Percentiles rank a stretch among this genome's conserved stretches.
These are phyloP conservation scores for Numenius phaeopus DNA, from an alignment of 2,797 vertebrate species.

Conservation along the genomic window DNA sequence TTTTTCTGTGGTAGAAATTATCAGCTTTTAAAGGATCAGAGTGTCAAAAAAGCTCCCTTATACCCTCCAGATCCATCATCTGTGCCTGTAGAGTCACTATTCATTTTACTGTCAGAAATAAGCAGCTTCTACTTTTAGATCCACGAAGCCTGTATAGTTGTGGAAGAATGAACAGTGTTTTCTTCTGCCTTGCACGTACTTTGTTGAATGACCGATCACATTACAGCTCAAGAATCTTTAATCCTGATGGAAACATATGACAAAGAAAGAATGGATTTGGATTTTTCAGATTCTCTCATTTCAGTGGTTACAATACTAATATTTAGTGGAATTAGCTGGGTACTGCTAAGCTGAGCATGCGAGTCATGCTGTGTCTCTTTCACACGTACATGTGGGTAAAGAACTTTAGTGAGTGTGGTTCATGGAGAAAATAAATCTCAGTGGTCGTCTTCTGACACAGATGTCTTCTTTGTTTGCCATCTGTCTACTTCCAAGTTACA, in stretches of 20 bases:
- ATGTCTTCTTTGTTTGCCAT: not conserved
- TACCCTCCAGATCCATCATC: not conserved
- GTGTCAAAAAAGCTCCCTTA: not conserved
- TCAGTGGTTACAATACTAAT: not conserved
- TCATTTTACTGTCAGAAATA: constrained; percentile 25
- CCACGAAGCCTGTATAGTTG: not conserved
- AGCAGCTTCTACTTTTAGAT: constrained; percentile 22
- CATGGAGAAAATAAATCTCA: not conserved
- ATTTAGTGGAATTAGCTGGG: not conserved
- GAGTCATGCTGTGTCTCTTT: not conserved
- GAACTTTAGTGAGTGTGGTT: not conserved
- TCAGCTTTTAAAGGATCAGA: not conserved
- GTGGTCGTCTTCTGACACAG: not conserved
- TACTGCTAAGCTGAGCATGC: not conserved
- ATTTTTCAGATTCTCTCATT: constrained; percentile 22
- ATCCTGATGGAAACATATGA: not conserved
- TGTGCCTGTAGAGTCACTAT: not conserved
- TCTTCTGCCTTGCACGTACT: not conserved
- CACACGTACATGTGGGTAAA: not conserved
- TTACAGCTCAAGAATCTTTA: not conserved
- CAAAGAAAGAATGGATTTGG: not conserved
- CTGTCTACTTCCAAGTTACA: not conserved
- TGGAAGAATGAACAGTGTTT: not conserved
- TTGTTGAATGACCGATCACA: not conserved
- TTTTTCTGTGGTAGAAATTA: not conserved